Evolutionary conservation across 2,797 vertebrate genomes (phyloP).

Genomic region (Neostethus bicornis): DNA sequence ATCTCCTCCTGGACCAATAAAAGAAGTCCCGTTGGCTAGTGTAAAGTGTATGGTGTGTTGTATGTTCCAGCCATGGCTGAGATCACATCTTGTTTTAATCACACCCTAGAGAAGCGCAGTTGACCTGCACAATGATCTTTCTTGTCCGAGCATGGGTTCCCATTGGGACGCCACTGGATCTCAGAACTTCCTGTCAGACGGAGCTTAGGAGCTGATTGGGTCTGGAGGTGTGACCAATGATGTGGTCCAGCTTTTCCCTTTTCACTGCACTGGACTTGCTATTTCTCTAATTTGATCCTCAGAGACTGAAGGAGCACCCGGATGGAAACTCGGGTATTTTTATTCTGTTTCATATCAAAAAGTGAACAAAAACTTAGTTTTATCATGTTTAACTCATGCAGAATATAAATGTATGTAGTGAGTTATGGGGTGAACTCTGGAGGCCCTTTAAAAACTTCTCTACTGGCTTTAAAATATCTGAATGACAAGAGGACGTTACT

Average conservation of each 20-base stretch:
- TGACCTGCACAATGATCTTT: conserved; percentile 58
- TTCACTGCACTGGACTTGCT: conserved; percentile 38
- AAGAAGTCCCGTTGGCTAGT: neutral
- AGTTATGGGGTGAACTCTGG: no score
- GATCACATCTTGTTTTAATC: conserved; percentile 68
- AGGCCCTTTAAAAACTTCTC: no score
- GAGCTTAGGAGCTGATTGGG: conserved; percentile 45
- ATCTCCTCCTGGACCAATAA: neutral
- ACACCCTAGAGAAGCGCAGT: conserved; percentile 63
- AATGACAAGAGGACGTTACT: no score
- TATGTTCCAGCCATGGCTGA: conserved; percentile 56
- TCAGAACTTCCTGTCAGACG: conserved; percentile 51
- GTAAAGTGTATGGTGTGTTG: conserved; percentile 4
- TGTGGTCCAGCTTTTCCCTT: conserved; percentile 42
- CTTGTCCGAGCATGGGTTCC: conserved; percentile 37
- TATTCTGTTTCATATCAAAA: neutral
- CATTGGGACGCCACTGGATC: conserved; percentile 26
- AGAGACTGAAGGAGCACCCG: conserved; percentile 44
- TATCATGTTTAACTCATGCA: no score
- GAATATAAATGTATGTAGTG: no score
- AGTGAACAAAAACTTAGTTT: no score
- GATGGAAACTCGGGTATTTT: neutral
- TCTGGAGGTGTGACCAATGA: conserved; percentile 51
- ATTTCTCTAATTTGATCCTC: conserved; percentile 72
- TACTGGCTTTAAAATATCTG: no score